phyloP scores from a whole-genome alignment of 1,140 invertebrate species.

The Drosophila sturtevanti region DNA sequence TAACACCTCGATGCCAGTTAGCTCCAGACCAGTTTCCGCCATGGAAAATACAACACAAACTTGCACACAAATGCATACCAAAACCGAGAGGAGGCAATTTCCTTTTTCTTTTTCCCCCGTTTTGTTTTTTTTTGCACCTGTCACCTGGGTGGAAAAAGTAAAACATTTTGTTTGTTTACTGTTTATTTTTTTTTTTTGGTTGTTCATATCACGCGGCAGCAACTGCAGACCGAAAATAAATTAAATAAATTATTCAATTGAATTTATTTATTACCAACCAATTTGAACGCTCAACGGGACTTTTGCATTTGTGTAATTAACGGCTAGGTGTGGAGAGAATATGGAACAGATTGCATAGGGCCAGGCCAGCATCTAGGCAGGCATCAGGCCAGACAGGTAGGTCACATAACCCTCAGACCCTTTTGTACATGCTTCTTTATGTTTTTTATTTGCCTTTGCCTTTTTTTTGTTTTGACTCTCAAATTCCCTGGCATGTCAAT shows the following conservation, averaged over 20 bases:
- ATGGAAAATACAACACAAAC: constrained; percentile 29
- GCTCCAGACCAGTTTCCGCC: constrained; percentile 65
- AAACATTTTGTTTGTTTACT: constrained; percentile 51
- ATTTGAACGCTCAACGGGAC: constrained; percentile 63
- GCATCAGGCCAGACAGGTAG: constrained; percentile 23
- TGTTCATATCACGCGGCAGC: constrained; percentile 52
- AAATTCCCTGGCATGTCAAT: constrained; percentile 43
- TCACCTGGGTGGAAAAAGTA: constrained; percentile 45
- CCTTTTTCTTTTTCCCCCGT: too few species aligned
- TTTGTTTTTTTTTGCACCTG: constrained; percentile 56
- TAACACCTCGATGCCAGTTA: constrained; percentile 71
- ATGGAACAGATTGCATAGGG: constrained; percentile 35
- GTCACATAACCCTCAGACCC: not conserved
- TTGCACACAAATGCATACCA: not conserved
- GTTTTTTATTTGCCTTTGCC: constrained; percentile 27
- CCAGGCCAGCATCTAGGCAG: not conserved
- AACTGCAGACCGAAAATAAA: constrained; percentile 67
- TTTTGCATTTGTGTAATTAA: constrained; percentile 81
- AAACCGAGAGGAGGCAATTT: constrained; percentile 9
- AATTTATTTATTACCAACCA: constrained; percentile 82
- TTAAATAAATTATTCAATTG: constrained; percentile 82
- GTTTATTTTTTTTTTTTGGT: not conserved
- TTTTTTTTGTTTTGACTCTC: constrained; percentile 36
- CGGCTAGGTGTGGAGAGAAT: constrained; percentile 52
- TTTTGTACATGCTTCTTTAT: constrained; percentile 7